Evolutionary conservation across 2,797 vertebrate species (phyloP), one percentile per base, ranked within the genome.

Genomic region (Ctenosaura bakeri): DNA sequence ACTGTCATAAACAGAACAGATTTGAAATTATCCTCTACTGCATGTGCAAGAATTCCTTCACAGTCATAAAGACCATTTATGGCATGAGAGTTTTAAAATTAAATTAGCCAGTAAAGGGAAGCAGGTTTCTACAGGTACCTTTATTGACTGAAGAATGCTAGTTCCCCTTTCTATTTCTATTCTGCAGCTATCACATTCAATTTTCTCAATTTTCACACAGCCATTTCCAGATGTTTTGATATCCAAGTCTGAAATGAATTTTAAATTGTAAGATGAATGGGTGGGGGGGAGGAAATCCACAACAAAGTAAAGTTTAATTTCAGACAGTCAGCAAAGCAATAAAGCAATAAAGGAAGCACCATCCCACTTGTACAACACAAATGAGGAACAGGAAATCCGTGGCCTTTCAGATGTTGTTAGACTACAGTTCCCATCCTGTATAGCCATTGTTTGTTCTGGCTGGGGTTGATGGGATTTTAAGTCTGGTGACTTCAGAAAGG

Each of bases 181-280:
- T 91, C 93, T 97, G 95, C 98, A 99, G 94, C 96, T 92, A 92
- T 98, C 98, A 96, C 98, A 98, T 90, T 99, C 98, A 97, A 99
- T 98, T 83, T 98, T 97, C 95, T 98, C 96, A 88, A 99, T 97
- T 86, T 97, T 97, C 93, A 99, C 98, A 0, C 95, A 97, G 74
- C 98, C 98, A 89, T 96, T 93, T 50, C 98, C 98, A 80, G 93
- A 96, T 32, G 98, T 96, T 88, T 97, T 98, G 92, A 99, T 98
- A 93, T 98, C 97, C 90, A 99, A 96, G 97, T 98, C 99, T 99
- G 96, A 85, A 97, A 97, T 89, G 2, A 69, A 83, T 77, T 77
- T 83, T 38, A 52, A 83, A 83, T 38, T 64, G 71, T 32, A 80
- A 73, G 22, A 20, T 90, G 91, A 94, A 88, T 94, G n/a, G 42